These are phyloP conservation scores for Calliphora vicina DNA, from an alignment of 1,140 invertebrate species.

Conservation along the genomic window DNA sequence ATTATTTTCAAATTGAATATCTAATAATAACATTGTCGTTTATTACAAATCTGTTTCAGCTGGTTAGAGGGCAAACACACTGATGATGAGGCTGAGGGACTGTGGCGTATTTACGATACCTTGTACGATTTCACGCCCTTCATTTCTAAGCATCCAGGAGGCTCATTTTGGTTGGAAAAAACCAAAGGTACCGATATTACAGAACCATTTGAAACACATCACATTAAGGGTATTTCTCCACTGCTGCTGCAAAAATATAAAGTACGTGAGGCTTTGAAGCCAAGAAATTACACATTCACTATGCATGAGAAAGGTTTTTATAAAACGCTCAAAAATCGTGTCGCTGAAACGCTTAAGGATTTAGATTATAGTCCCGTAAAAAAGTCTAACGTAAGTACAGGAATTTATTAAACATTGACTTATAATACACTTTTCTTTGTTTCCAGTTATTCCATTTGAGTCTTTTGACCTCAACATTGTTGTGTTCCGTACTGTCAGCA, in stretches of 20 bases:
- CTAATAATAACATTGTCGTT: too few relatives aligned
- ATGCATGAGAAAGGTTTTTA: constrained; percentile 70
- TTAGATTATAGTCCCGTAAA: constrained; percentile 50
- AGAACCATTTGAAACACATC: constrained; percentile 76
- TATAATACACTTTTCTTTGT: background rate
- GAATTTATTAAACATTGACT: background rate
- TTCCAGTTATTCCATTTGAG: constrained; percentile 48
- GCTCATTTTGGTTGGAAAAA: constrained; percentile 74
- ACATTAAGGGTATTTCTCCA: constrained; percentile 66
- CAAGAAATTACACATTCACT: constrained; percentile 72
- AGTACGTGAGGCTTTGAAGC: constrained; percentile 66
- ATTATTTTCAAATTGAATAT: too few relatives aligned
- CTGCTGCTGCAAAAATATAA: constrained; percentile 71
- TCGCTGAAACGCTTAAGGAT: constrained; percentile 65
- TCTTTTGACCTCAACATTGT: constrained; percentile 65
- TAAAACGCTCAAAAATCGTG: constrained; percentile 57
- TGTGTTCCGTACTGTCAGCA: constrained; percentile 66
- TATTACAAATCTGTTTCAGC: constrained; percentile 36
- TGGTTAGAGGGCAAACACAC: constrained; percentile 73
- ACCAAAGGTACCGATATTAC: constrained; percentile 82
- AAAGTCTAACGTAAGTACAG: constrained; percentile 49
- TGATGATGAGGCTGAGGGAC: constrained; percentile 77
- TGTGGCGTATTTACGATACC: constrained; percentile 80
- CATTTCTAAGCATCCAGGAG: constrained; percentile 79
- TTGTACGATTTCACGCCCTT: constrained; percentile 80